A percentile compares a stretch with the other conserved stretches of the same genome.
These are phyloP conservation scores for Micromesistius poutassou DNA, from an alignment of 2,797 vertebrate genomes.

Conservation along the genomic window DNA sequence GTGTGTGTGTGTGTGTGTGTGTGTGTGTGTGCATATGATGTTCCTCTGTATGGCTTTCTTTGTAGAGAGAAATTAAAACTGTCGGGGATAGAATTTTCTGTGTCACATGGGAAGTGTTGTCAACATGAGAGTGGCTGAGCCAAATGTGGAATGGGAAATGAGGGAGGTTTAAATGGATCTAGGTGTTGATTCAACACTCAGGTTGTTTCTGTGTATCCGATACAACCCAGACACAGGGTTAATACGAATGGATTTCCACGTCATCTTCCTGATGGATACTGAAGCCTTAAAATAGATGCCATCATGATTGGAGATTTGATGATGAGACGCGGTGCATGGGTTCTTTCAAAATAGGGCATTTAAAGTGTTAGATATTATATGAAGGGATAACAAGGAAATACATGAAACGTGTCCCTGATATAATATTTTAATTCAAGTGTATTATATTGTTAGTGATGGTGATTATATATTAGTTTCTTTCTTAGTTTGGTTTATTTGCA, in stretches of 20 bases:
- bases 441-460: not conserved
- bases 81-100: conserved; percentile 17
- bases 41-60: conserved; percentile 31
- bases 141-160: conserved; percentile 59
- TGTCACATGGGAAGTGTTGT: conserved; percentile 53
- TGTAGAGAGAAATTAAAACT: conserved; percentile 28
- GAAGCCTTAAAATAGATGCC: conserved; percentile 21
- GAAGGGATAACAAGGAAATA: not conserved
- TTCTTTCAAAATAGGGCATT: not conserved
- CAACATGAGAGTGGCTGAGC: conserved; percentile 66
- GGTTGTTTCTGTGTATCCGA: conserved; percentile 50
- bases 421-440: not conserved
- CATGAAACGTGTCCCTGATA: not conserved
- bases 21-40: conserved; percentile 30
- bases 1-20: conserved; percentile 12
- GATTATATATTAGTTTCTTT: not conserved
- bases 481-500: not conserved
- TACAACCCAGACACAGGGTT: conserved; percentile 57
- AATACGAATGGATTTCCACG: conserved; percentile 59
- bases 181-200: conserved; percentile 55
- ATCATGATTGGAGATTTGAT: not conserved
- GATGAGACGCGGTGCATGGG: not conserved
- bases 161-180: conserved; percentile 57
- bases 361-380: not conserved
- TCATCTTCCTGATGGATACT: conserved; percentile 54